phyloP scores from a whole-genome alignment of 2,888 invertebrate genomes.

The Ethmia dodecea region DNA sequence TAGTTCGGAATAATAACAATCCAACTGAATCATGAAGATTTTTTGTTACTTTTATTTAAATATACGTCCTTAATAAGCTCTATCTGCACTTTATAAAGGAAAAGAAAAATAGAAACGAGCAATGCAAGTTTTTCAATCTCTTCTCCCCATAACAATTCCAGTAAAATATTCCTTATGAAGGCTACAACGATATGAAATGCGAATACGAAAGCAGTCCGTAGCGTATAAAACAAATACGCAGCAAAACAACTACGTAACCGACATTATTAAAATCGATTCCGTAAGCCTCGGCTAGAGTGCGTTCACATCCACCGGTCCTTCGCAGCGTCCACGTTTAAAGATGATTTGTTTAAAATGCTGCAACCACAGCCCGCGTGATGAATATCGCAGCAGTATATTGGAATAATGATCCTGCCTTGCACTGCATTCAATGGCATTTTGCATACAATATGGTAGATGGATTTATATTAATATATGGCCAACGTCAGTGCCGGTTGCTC shows the following conservation, averaged over 20 bases:
- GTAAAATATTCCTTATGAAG: conserved; percentile 21
- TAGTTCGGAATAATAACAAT: no score
- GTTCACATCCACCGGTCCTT: conserved; percentile 29
- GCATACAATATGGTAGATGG: conserved; percentile 77
- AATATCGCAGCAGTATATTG: conserved; percentile 71
- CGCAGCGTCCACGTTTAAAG: conserved; percentile 51
- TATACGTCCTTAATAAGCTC: no score
- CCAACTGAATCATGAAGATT: no score
- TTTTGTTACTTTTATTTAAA: no score
- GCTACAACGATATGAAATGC: conserved; percentile 27
- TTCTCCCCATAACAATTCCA: conserved; percentile 29
- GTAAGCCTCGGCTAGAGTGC: conserved; percentile 23
- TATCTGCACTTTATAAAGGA: no score
- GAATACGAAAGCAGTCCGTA: conserved; percentile 26
- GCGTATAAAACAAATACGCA: conserved; percentile 27
- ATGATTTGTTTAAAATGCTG: conserved; percentile 75
- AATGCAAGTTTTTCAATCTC: conserved; percentile 1
- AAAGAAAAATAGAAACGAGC: no score
- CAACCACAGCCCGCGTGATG: conserved; percentile 62
- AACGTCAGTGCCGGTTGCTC: conserved; percentile 70
- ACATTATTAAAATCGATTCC: conserved; percentile 56
- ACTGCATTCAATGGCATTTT: conserved; percentile 76
- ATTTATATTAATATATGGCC: conserved; percentile 76
- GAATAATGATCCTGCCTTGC: conserved; percentile 75
- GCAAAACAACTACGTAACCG: conserved; percentile 26